A percentile compares a stretch with the other conserved stretches of the same genome.
Evolutionary conservation across 2,797 vertebrate species (phyloP).

Genomic region (Enteromius unitaeniatus): DNA sequence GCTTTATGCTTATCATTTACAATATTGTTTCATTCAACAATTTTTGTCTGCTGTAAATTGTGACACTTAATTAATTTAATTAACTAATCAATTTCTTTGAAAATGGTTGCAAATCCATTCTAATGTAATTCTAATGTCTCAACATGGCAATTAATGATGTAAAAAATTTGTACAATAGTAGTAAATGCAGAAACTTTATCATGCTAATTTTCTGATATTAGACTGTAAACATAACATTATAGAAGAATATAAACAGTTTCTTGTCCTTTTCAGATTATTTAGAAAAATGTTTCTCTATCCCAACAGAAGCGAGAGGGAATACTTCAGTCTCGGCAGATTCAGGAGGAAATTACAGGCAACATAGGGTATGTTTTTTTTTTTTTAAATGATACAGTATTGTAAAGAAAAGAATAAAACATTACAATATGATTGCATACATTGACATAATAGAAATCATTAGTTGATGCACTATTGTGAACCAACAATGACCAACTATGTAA

Average conservation of each 20-base stretch:
- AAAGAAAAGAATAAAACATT: not conserved
- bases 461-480: not conserved
- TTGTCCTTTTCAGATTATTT: slow-evolving; percentile 9
- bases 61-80: not conserved
- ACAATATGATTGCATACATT: not conserved
- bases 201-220: not conserved
- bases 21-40: not conserved
- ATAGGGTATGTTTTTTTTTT: slow-evolving; percentile 87
- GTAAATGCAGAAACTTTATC: not conserved
- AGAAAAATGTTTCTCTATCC: slow-evolving; percentile 16
- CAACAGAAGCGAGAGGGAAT: slow-evolving; percentile 91
- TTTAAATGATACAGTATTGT: not conserved
- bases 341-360: slow-evolving; percentile 98
- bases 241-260: not conserved
- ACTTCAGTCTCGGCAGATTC: slow-evolving; percentile 95
- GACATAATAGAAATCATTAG: not conserved
- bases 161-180: not conserved
- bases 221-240: not conserved
- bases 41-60: not conserved
- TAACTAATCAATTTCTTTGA: not conserved
- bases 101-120: not conserved
- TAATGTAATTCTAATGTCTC: not conserved
- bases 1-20: not conserved
- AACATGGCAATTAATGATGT: not conserved
- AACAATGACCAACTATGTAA: not conserved